Conservation (phyloP, 2,113 vertebrate species). For the Neogale vison region DNA sequence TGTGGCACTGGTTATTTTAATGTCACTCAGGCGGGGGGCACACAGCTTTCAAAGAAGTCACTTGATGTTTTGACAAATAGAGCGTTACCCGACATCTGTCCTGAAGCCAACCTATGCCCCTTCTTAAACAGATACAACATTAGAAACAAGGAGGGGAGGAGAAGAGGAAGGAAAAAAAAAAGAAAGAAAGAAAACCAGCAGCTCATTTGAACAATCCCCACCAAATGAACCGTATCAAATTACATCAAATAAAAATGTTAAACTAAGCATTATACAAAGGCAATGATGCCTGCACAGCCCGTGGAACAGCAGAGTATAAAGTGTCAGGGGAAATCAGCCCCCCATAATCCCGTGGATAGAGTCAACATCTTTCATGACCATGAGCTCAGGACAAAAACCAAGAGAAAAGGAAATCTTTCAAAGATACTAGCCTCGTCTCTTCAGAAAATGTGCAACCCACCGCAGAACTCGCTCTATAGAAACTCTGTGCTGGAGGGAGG, state of each 20-base stretch:
- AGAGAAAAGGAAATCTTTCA: not conserved
- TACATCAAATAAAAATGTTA: conserved; percentile 57
- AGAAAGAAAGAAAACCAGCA: not conserved
- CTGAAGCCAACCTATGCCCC: conserved; percentile 16
- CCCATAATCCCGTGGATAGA: not conserved
- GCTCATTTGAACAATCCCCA: conserved; percentile 7
- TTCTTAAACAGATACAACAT: conserved; percentile 34
- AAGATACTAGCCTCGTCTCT: not conserved
- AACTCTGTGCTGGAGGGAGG: not conserved
- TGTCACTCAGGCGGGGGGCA: not conserved
- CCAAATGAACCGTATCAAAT: conserved; percentile 59
- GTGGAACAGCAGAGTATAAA: not conserved
- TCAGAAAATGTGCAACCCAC: not conserved
- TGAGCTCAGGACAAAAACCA: not conserved
- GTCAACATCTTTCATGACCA: not conserved
- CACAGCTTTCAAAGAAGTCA: not conserved
- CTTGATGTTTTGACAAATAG: conserved; percentile 58
- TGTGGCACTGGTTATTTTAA: not conserved
- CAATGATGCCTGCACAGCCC: not conserved
- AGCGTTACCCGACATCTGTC: not conserved
- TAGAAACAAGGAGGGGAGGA: not conserved
- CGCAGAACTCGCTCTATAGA: not conserved
- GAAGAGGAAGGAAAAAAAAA: too few relatives aligned
- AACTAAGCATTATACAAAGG: conserved; percentile 34
- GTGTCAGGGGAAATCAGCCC: not conserved